These are phyloP conservation scores for Caenorhabditis doughertyi DNA, from an alignment of 2,888 invertebrate species.

Conservation along the genomic window DNA sequence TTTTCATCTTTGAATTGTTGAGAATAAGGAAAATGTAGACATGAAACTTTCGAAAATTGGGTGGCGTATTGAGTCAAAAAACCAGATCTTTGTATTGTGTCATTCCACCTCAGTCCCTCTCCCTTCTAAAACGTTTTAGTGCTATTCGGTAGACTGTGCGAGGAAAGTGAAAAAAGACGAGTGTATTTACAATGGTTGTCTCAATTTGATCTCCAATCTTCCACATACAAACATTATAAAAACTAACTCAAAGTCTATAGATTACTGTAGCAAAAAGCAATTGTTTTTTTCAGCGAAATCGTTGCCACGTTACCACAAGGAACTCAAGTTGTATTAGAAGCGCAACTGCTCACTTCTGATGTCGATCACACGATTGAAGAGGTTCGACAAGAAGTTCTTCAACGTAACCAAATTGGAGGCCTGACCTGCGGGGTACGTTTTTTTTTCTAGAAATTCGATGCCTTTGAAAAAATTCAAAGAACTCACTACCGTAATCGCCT, in stretches of 20 bases:
- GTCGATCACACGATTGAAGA: conserved; percentile 82
- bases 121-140: conserved; percentile 35
- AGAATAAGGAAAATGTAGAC: background rate
- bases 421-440: conserved; percentile 57
- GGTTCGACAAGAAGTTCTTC: conserved; percentile 73
- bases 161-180: conserved; percentile 13
- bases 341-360: conserved; percentile 81
- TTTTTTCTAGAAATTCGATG: background rate
- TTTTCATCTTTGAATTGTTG: conserved; percentile 8
- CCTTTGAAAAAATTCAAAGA: background rate
- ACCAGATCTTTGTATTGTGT: conserved; percentile 38
- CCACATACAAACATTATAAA: conserved; percentile 28
- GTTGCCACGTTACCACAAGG: conserved; percentile 78
- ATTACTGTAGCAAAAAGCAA: conserved; percentile 9
- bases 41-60: conserved; percentile 37
- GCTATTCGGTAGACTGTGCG: conserved; percentile 30
- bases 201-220: conserved; percentile 27
- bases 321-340: conserved; percentile 81
- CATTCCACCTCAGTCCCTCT: conserved; percentile 15
- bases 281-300: conserved; percentile 51
- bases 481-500: background rate
- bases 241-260: background rate
- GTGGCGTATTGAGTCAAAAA: conserved; percentile 22
- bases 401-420: conserved; percentile 61
- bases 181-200: conserved; percentile 40